These are phyloP conservation scores for Rotaria socialis DNA, from an alignment of 2,888 invertebrate genomes.

Conservation along the genomic window DNA sequence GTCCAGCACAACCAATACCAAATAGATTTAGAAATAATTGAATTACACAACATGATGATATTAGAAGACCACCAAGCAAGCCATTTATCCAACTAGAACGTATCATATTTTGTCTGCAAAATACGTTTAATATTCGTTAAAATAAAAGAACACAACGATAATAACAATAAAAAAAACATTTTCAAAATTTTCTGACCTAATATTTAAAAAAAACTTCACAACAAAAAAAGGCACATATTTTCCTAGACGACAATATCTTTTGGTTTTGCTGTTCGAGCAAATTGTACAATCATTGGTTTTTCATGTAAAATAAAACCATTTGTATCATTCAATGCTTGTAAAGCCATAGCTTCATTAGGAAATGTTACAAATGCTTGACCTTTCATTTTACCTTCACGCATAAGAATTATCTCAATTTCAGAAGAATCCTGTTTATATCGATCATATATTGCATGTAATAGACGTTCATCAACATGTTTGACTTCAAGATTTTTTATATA, in stretches of 20 bases:
- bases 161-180: background rate
- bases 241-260: slow-evolving; percentile 38
- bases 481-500: slow-evolving; percentile 86
- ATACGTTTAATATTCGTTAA: background rate
- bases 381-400: slow-evolving; percentile 92
- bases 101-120: background rate
- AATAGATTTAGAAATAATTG: slow-evolving; percentile 32
- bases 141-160: background rate
- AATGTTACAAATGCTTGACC: slow-evolving; percentile 87
- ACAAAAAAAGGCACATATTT: background rate
- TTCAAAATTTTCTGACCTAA: background rate
- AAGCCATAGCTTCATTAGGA: slow-evolving; percentile 69
- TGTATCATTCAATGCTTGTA: slow-evolving; percentile 74
- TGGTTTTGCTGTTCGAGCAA: slow-evolving; percentile 65
- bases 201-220: background rate
- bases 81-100: background rate
- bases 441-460: slow-evolving; percentile 72
- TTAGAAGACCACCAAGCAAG: background rate
- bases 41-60: background rate
- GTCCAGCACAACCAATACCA: slow-evolving; percentile 20
- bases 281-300: slow-evolving; percentile 85
- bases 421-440: slow-evolving; percentile 66
- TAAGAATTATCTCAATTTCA: slow-evolving; percentile 68
- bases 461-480: slow-evolving; percentile 68
- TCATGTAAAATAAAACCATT: slow-evolving; percentile 80